Evolutionary conservation across 1,140 invertebrate species (phyloP).

Genomic region (Cotesia typhae): DNA sequence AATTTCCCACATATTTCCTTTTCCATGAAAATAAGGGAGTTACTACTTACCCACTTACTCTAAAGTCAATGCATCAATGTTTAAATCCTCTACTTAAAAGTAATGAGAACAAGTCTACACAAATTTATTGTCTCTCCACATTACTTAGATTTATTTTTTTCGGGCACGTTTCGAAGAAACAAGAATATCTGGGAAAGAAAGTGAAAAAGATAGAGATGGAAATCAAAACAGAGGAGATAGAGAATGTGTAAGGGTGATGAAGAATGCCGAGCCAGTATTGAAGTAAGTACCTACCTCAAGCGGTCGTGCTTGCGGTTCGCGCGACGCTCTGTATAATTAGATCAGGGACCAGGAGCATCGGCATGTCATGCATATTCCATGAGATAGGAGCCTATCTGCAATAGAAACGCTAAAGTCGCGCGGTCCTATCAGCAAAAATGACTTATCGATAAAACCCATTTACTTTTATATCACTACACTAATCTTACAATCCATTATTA

Average conservation of each 20-base stretch:
- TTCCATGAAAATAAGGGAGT: no score
- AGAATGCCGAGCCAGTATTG: conserved; percentile 4
- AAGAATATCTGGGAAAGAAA: no score
- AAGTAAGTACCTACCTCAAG: conserved; percentile 15
- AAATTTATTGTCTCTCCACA: no score
- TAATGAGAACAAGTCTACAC: no score
- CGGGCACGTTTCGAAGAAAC: no score
- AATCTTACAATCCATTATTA: background rate
- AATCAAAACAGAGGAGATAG: background rate
- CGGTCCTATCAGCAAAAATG: background rate
- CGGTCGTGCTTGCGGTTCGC: conserved; percentile 43
- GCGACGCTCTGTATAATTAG: conserved; percentile 59
- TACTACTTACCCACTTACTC: no score
- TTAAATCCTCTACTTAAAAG: no score
- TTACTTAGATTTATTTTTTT: no score
- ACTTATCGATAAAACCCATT: conserved; percentile 11
- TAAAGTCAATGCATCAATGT: no score
- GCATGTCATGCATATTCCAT: conserved; percentile 62
- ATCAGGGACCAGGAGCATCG: conserved; percentile 59
- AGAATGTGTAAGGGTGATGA: background rate
- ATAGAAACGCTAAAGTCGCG: conserved; percentile 29
- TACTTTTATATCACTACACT: background rate
- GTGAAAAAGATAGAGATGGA: no score
- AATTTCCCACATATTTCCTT: no score
- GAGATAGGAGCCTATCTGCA: conserved; percentile 38